Conservation (phyloP, 2,888 invertebrate species). For the Lasioglossum oenotherae region DNA sequence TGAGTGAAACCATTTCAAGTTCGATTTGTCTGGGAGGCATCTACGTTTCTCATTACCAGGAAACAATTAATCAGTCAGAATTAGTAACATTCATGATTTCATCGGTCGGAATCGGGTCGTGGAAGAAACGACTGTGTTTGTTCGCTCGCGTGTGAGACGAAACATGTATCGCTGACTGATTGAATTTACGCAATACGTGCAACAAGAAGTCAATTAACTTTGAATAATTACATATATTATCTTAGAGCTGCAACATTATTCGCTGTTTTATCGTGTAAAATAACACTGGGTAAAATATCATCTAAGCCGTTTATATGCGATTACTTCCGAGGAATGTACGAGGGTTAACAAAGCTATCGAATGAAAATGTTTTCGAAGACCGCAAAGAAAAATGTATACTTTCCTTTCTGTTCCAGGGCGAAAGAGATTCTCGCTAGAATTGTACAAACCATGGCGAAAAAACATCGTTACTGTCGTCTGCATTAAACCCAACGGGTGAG, state of each 20-base stretch:
- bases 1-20: not conserved
- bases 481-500: conserved; percentile 34
- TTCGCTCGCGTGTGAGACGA: not conserved
- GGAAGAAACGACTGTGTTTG: not conserved
- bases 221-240: too few relatives aligned
- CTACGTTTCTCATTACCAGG: conserved; percentile 1
- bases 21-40: conserved; percentile 3
- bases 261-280: too few relatives aligned
- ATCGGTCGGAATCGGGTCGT: not conserved
- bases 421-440: not conserved
- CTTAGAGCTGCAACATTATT: too few relatives aligned
- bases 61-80: conserved; percentile 2
- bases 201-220: too few relatives aligned
- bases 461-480: conserved; percentile 37
- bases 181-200: too few relatives aligned
- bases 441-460: conserved; percentile 20
- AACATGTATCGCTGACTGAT: too few relatives aligned
- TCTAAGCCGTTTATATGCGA: too few relatives aligned
- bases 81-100: not conserved
- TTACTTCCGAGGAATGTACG: too few relatives aligned
- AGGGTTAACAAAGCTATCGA: too few relatives aligned
- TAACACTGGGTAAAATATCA: too few relatives aligned
- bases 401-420: conserved; percentile 26
- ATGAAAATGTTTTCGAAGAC: not conserved
- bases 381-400: not conserved